Evolutionary conservation across 2,888 invertebrate species (phyloP), one percentile per base, ranked within the genome.

Genomic region (Lochmaea capreae): DNA sequence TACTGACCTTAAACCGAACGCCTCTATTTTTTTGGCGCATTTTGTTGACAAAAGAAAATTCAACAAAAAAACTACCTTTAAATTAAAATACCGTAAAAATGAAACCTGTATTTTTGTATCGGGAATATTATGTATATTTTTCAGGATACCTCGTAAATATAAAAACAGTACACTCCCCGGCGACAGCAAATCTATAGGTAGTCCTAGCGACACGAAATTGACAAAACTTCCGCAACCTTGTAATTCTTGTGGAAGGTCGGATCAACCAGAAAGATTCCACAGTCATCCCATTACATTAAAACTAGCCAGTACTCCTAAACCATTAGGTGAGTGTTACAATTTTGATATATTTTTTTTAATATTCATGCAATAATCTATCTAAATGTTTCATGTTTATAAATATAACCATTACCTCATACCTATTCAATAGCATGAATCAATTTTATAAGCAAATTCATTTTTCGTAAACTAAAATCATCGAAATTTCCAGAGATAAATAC

Each of bases 191-290:
- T 54, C 59, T 14, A 61, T 65, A n/a, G 73, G 26, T 33, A 39
- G 18, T 18, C 22, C 67, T 39, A 58, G 57, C 65, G 74, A 69
- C n/a, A 22, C 67, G 18, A 65, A 65, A 71, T 70, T 84, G 82
- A 83, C 79, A 78, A 83, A 84, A 83, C 81, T 85, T 2, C 89
- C 89, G 57, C 88, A 88, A 77, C 91, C 92, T 0, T 93, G 93
- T 83, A 89, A 88, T 68, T 90, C 91, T 70, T 94, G 93, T 85
- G 92, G 92, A 2, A 88, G 93, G 22, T 89, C 90, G 2, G 92
- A 93, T 84, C 89, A 90, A 74, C 92, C 93, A 0, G 93, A 94
- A 81, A 86, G 93, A 14, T 89, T 91, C 76, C 91, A 91, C 82
- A 90, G 90, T 81, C 90, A 91, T 81, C 90, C 90, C 2, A 77